Evolutionary conservation across 2,888 invertebrate genomes (phyloP).

Genomic region (Agrochola litura): DNA sequence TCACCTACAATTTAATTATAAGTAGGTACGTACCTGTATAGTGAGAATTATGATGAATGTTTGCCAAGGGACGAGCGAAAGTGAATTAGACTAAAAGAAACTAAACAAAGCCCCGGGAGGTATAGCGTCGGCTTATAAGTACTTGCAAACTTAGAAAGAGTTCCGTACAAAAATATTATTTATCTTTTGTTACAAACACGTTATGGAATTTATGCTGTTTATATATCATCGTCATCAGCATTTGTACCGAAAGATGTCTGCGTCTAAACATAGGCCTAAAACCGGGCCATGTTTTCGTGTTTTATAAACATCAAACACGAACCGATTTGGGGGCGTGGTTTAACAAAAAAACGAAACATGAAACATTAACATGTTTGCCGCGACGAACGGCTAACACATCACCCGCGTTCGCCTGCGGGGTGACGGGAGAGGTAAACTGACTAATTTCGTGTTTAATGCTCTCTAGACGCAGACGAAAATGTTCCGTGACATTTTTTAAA

Average conservation of each 20-base stretch:
- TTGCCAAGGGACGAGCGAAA: slow-evolving; percentile 49
- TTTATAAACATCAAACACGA: no score
- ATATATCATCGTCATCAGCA: not conserved
- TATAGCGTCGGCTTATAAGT: slow-evolving; percentile 28
- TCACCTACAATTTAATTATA: slow-evolving; percentile 40
- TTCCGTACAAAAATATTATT: slow-evolving; percentile 37
- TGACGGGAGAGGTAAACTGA: no score
- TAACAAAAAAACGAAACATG: no score
- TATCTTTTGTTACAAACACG: not conserved
- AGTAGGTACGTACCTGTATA: slow-evolving; percentile 30
- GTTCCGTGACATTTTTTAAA: no score
- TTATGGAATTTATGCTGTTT: not conserved
- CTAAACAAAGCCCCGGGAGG: slow-evolving; percentile 57
- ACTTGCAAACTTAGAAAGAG: slow-evolving; percentile 20
- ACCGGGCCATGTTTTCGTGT: no score
- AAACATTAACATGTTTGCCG: no score
- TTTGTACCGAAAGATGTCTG: not conserved
- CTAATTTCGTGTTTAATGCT: no score
- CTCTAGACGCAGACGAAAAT: no score
- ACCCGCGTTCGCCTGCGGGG: no score
- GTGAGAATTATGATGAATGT: slow-evolving; percentile 63
- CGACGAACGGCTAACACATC: no score
- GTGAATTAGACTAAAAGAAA: slow-evolving; percentile 64
- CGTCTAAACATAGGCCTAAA: not conserved
- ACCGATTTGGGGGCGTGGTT: no score